Conservation (phyloP, 2,888 invertebrate genomes). For the Nezara viridula region DNA sequence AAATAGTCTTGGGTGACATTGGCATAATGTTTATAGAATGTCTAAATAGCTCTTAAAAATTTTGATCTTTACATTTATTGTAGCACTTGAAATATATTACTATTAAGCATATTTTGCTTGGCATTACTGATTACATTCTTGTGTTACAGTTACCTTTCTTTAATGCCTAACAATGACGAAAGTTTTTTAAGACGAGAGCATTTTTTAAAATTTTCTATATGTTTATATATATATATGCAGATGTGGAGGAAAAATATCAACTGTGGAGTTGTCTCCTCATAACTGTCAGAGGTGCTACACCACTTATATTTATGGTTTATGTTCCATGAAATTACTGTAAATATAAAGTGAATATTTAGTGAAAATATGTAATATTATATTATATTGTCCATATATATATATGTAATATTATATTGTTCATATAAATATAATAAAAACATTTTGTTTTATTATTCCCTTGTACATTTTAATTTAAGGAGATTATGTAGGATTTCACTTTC, state of each 20-base stretch:
- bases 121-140: slow-evolving; percentile 24
- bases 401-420: slow-evolving; percentile 6
- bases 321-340: slow-evolving; percentile 37
- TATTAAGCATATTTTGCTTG: neutral
- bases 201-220: neutral
- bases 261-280: neutral
- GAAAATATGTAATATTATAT: neutral
- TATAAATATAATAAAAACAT: neutral
- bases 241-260: neutral
- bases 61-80: neutral
- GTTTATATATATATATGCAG: neutral
- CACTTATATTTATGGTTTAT: slow-evolving; percentile 2
- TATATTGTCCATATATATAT: slow-evolving; percentile 4
- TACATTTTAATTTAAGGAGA: neutral
- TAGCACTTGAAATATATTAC: neutral
- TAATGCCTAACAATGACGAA: neutral
- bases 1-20: neutral
- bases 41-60: neutral
- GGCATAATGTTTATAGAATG: neutral
- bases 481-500: neutral
- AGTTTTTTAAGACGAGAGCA: neutral
- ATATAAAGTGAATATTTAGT: slow-evolving; percentile 10
- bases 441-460: neutral
- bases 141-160: slow-evolving; percentile 6
- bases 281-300: neutral